Conservation (phyloP, 2,113 vertebrate genomes). For the Pterocles gutturalis region DNA sequence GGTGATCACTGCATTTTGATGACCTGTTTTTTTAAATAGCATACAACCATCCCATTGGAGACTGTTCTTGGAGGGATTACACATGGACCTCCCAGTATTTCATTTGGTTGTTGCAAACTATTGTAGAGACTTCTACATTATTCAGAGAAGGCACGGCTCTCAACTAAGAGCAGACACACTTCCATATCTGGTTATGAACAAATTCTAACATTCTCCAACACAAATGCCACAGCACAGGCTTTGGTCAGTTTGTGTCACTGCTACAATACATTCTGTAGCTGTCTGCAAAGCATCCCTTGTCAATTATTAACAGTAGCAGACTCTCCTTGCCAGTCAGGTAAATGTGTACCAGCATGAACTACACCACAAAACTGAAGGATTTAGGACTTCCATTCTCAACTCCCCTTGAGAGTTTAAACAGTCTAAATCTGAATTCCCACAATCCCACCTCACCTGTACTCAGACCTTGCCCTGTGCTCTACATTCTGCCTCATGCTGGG, state of each 20-base stretch:
- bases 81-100: fast-evolving
- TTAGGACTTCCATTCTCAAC: background rate
- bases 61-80: background rate
- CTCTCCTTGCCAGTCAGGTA: background rate
- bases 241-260: background rate
- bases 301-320: background rate
- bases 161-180: background rate
- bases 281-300: background rate
- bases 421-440: background rate
- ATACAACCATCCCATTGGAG: background rate
- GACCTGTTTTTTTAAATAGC: background rate
- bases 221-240: background rate
- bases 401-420: background rate
- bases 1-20: background rate
- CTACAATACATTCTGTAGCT: background rate
- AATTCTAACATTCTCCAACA: background rate
- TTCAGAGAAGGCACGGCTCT: background rate
- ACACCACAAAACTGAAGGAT: background rate
- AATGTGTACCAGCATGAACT: background rate
- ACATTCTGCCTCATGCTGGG: fast-evolving
- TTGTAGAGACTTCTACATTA: fast-evolving
- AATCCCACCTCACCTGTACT: background rate
- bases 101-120: background rate
- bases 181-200: background rate
- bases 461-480: background rate